Conservation (phyloP, 2,888 invertebrate genomes). For the Stenolophus ochropezus region DNA sequence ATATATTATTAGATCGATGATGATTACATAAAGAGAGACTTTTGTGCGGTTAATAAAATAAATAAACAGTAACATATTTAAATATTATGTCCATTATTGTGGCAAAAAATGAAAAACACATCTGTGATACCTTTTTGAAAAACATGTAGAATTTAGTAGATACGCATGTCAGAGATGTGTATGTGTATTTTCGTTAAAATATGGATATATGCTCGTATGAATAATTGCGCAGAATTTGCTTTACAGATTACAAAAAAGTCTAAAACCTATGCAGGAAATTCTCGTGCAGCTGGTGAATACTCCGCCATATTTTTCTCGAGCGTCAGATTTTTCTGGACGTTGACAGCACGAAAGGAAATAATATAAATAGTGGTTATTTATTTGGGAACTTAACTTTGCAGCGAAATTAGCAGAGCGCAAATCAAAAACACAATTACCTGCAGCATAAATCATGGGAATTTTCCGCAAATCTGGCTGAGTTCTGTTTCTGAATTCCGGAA, state of each 20-base stretch:
- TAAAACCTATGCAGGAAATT: background rate
- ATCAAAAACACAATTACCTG: constrained; percentile 33
- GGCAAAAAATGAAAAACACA: background rate
- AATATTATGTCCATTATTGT: background rate
- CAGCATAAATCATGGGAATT: constrained; percentile 32
- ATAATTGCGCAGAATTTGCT: background rate
- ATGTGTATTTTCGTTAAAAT: background rate
- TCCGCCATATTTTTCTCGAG: background rate
- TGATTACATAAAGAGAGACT: too few relatives aligned
- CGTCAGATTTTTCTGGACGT: background rate
- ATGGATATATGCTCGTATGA: background rate
- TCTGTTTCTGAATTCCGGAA: constrained; percentile 41
- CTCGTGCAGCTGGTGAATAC: background rate
- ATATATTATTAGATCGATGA: too few relatives aligned
- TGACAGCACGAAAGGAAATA: constrained; percentile 21
- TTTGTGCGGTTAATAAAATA: too few relatives aligned
- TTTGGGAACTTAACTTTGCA: constrained; percentile 8
- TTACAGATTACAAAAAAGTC: background rate
- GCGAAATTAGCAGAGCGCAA: background rate
- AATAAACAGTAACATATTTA: background rate
- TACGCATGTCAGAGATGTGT: background rate
- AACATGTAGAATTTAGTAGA: background rate
- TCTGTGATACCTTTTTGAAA: background rate
- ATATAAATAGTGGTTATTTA: constrained; percentile 15
- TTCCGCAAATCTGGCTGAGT: constrained; percentile 29